Evolutionary conservation across 2,113 vertebrate genomes (phyloP), one percentile per base, ranked within the genome.

Genomic region (Misgurnus mizolepis): DNA sequence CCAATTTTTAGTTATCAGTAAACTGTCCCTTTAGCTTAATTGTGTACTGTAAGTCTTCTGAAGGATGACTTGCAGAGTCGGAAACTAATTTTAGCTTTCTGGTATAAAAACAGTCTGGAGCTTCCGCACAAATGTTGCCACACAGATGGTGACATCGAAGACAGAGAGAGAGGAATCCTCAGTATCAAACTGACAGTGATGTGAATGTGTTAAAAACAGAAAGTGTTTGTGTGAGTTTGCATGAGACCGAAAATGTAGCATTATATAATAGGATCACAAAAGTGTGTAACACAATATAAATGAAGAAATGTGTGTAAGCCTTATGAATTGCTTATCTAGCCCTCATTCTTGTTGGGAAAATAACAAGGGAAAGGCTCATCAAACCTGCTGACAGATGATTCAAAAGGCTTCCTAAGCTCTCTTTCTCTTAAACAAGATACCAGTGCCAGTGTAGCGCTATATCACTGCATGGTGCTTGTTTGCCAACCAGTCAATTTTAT

Each of bases 331-430:
- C 65, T 27, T 17, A 47, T 69, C 67, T 67, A 12, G n/a, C 6
- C 77, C 73, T 60, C 73, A 69, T 77, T 12, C 18, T 74, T 53
- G 27, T 22, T 8, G 68, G 17, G 22, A 81, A 76, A 82, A 14
- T 8, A 18, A 4, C 74, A 40, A 7, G 9, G 27, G 53, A 14
- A 65, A 34, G 40, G 10, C 68, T 67, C n/a, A 15, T 68, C 12
- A 6, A 50, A 39, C 45, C 17, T 69, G 66, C 43, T 75, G 58
- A 58, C 70, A 27, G 66, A 74, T 70, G 39, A 55, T 4, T 67
- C 40, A 11, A 18, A 15, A 6, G 7, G 39, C 58, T 75, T 62
- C 72, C 58, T 60, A 39, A 73, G 7, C 17, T 56, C 53, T 73
- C n/a, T 73, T 18, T 18, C 34, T 58, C 70, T 12, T 39, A 45